These are phyloP conservation scores for Psix sp. DNA, from an alignment of 1,140 invertebrate genomes.

Conservation along the genomic window DNA sequence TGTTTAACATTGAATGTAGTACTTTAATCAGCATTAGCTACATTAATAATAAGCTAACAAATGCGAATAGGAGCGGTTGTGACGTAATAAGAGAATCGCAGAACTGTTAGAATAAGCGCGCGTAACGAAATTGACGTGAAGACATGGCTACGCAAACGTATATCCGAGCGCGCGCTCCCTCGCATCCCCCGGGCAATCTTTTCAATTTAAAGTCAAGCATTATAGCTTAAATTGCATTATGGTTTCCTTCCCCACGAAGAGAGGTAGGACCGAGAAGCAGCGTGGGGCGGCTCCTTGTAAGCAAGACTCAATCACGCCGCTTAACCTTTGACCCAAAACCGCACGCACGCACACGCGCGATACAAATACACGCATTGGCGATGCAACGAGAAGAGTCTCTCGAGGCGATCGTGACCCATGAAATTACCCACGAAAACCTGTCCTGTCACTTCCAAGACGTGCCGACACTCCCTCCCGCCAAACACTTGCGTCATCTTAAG, in stretches of 20 bases:
- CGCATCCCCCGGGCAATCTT: slow-evolving; percentile 76
- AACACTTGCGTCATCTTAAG: slow-evolving; percentile 62
- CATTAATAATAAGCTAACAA: too few species aligned
- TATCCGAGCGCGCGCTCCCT: slow-evolving; percentile 64
- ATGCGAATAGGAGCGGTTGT: too few species aligned
- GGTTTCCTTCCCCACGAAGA: slow-evolving; percentile 69
- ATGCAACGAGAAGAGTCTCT: slow-evolving; percentile 35
- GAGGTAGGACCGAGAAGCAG: slow-evolving; percentile 67
- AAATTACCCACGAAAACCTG: slow-evolving; percentile 64
- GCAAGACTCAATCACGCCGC: slow-evolving; percentile 77
- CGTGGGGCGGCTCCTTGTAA: slow-evolving; percentile 75
- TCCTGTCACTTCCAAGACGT: slow-evolving; percentile 61
- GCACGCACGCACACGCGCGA: slow-evolving; percentile 56
- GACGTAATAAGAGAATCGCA: too few species aligned
- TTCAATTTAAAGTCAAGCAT: slow-evolving; percentile 79
- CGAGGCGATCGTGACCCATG: slow-evolving; percentile 55
- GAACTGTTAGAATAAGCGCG: slow-evolving; percentile 25
- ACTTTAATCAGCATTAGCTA: too few species aligned
- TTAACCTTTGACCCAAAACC: slow-evolving; percentile 74
- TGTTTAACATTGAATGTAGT: too few species aligned
- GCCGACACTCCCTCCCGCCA: slow-evolving; percentile 55
- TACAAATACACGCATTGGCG: slow-evolving; percentile 11
- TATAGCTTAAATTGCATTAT: slow-evolving; percentile 78
- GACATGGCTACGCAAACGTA: slow-evolving; percentile 50
- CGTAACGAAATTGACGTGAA: slow-evolving; percentile 49